phyloP scores from a whole-genome alignment of 2,797 vertebrate genomes.

The Thripadectes ignobilis region DNA sequence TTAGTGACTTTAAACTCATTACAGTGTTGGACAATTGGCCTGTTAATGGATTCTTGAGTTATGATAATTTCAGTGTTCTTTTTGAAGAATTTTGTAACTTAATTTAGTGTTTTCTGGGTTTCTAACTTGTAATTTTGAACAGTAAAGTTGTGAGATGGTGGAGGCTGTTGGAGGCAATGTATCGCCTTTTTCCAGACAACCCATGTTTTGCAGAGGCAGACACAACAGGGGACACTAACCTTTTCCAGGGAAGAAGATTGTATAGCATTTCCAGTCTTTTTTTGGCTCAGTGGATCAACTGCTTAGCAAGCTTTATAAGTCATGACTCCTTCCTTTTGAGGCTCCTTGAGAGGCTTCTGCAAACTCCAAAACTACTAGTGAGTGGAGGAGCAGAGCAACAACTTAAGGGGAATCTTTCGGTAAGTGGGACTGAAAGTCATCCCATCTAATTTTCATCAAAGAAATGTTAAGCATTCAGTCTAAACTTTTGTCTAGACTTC shows the following conservation, averaged over 20 bases:
- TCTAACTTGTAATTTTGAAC: background rate
- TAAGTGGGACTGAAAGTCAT: background rate
- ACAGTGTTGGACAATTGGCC: background rate
- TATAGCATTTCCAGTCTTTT: background rate
- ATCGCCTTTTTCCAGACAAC: background rate
- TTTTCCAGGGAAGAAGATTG: background rate
- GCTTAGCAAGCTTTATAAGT: background rate
- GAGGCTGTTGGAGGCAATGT: background rate
- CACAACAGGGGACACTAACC: background rate
- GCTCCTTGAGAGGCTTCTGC: background rate
- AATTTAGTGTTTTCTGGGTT: background rate
- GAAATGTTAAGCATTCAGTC: background rate
- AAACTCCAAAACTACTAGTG: background rate
- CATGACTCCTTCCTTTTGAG: background rate
- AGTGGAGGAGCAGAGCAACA: background rate
- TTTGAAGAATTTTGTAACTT: background rate
- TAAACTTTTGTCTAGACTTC: constrained; percentile 14
- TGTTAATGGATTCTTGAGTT: background rate
- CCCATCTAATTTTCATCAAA: background rate
- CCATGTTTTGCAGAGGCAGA: background rate
- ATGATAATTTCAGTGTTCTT: background rate
- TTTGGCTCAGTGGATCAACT: background rate
- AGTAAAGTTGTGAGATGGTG: background rate
- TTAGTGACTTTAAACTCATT: background rate
- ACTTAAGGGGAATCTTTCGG: background rate